Percentiles rank a stretch among this genome's conserved stretches.
phyloP scores from a whole-genome alignment of 2,797 vertebrate species.

The Myotis findleyi region DNA sequence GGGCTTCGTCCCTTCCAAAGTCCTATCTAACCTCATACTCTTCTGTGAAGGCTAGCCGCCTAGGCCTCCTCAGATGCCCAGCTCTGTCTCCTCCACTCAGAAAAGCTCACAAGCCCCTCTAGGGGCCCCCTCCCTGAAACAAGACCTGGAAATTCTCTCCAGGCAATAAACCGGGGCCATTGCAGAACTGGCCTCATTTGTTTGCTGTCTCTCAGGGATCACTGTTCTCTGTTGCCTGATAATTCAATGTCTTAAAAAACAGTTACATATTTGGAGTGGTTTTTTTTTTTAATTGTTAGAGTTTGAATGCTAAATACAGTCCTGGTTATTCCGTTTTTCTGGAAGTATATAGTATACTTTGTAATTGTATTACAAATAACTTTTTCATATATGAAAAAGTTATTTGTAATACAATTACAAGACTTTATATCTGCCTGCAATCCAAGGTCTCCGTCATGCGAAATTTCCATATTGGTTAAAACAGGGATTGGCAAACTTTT shows the following conservation, averaged over 20 bases:
- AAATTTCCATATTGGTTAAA: constrained; percentile 56
- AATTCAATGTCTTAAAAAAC: neutral
- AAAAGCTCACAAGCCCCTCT: neutral
- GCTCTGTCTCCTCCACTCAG: neutral
- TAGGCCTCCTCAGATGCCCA: neutral
- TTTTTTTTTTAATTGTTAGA: neutral
- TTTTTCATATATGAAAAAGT: neutral
- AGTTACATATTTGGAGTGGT: neutral
- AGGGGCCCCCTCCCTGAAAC: neutral
- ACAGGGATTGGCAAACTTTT: neutral
- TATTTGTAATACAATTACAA: constrained; percentile 16
- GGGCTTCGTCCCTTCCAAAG: neutral
- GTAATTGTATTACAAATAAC: too few relatives aligned
- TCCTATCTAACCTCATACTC: neutral
- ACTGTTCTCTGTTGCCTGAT: neutral
- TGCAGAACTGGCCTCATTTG: neutral
- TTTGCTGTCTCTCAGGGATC: neutral
- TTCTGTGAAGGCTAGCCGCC: neutral
- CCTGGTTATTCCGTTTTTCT: neutral
- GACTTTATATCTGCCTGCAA: neutral
- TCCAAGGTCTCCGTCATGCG: neutral
- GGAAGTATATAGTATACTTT: neutral
- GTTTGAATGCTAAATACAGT: neutral
- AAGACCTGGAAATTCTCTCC: neutral
- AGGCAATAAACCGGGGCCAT: neutral